phyloP scores from a whole-genome alignment of 30 jellyfish, hydroid and myxozoan genomes.

The Chrysaora quinquecirrha region DNA sequence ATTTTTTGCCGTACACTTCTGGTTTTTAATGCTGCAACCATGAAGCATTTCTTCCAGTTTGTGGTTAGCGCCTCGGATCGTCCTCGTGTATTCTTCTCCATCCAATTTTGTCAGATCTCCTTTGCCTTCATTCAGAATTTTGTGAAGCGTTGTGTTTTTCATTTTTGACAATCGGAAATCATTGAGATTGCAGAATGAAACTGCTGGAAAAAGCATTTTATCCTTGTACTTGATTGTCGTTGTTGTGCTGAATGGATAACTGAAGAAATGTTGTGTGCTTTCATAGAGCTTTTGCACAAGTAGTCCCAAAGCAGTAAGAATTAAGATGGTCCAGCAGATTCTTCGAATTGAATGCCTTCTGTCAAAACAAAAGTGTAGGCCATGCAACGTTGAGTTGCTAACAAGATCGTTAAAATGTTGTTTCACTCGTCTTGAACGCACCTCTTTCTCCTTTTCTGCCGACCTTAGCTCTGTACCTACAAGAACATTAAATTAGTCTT shows the following conservation, averaged over 20 bases:
- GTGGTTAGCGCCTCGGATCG: constrained; percentile 81
- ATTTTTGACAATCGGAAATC: constrained; percentile 77
- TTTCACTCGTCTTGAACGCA: constrained; percentile 36
- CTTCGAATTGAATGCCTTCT: constrained; percentile 66
- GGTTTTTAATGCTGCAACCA: constrained; percentile 43
- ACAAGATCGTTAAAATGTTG: constrained; percentile 62
- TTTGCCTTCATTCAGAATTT: constrained; percentile 20
- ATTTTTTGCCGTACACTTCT: constrained; percentile 51
- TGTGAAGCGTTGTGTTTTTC: constrained; percentile 70
- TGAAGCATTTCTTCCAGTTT: constrained; percentile 79
- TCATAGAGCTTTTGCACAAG: constrained; percentile 88
- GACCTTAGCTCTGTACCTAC: constrained; percentile 37
- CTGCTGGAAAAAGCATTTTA: constrained; percentile 88
- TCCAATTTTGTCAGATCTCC: constrained; percentile 6
- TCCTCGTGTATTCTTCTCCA: constrained; percentile 78
- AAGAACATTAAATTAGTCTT: neutral
- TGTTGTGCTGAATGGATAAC: constrained; percentile 90
- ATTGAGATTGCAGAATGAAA: constrained; percentile 86
- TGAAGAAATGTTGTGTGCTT: constrained; percentile 78
- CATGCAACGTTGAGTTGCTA: constrained; percentile 82
- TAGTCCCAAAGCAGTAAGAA: constrained; percentile 77
- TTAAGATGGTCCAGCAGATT: constrained; percentile 80
- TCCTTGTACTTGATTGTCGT: constrained; percentile 77
- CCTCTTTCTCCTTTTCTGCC: constrained; percentile 23
- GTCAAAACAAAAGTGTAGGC: constrained; percentile 89